Percentiles rank a stretch among this genome's conserved stretches.
phyloP scores from a whole-genome alignment of 1,140 invertebrate species.

The Ostrea denselamellosa region DNA sequence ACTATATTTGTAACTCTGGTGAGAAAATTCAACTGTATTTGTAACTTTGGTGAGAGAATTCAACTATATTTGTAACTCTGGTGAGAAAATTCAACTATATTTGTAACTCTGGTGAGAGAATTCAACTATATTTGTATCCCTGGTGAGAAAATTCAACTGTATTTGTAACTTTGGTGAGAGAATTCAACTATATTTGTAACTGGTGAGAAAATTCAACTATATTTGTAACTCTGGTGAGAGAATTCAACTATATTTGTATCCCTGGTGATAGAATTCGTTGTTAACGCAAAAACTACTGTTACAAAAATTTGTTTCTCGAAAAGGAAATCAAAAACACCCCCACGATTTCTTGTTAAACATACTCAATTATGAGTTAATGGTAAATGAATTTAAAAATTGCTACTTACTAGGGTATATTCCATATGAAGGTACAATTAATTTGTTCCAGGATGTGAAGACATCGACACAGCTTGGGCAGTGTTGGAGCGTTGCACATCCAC shows the following conservation, averaged over 20 bases:
- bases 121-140: conserved; percentile 31
- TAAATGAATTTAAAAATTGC: no score
- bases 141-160: conserved; percentile 6
- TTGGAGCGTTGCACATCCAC: conserved; percentile 23
- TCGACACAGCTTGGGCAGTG: neutral
- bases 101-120: conserved; percentile 2
- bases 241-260: conserved; percentile 31
- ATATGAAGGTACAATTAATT: neutral
- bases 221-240: conserved; percentile 15
- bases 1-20: conserved; percentile 22
- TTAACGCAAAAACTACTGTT: no score
- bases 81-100: conserved; percentile 29
- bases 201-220: conserved; percentile 28
- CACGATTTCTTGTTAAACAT: no score
- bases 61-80: conserved; percentile 24
- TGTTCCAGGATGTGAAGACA: conserved; percentile 3
- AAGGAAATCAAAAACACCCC: no score
- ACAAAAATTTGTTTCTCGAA: no score
- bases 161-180: conserved; percentile 8
- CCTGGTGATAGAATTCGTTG: neutral
- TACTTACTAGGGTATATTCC: neutral
- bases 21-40: neutral
- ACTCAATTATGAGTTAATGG: no score
- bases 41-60: no score
- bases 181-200: conserved; percentile 29